Base-by-base conservation (phyloP, 2,113 vertebrate genomes). In the Trichomycterus rosablanca region DNA sequence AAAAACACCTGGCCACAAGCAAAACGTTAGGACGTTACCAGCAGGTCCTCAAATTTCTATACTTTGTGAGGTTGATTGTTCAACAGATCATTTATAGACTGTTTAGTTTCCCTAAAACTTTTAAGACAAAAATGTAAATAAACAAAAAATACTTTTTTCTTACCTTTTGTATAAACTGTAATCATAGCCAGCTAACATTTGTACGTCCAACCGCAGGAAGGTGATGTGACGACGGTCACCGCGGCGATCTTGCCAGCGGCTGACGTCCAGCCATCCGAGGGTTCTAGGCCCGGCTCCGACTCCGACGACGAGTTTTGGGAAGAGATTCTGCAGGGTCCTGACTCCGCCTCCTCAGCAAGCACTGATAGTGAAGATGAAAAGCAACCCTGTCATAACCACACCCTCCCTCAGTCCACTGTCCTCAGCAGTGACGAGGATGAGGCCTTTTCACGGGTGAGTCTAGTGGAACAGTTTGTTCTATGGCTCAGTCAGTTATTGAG, bases 261-360 rank as follows among this genome's bases (percentile, higher is more conserved):
- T 24, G 85, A 78, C 12, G 86, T 87, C 39, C 82, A 85, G 18
- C 89, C 89, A 6, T 90, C 84, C 0, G 86, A 85, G 28, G 89
- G 87, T 46, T 89, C 90, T 0, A 92, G 85, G 43, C 91, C 89
- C 0, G 92, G 90, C 69, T 98, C 96, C 0, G 96, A 99, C 80
- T 97, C 96, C 0, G 96, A 99, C 7, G 96, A 99, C 66, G 90
- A 93, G 70, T 65, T 98, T 39, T 94, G 95, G 93, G 96, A 99
- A 2, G 96, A 99, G 53, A 86, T 99, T 61, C 86, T 99, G 1
- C 91, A 97, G 0, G 93, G 87, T 1, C 90, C 96, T 0, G 92
- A 97, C 83, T 91, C 92, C 12, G 88, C 82, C 49, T 93, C 93
- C 0, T 90, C 93, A 1, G 89, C 78, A 45, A 93, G 89, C 79